Base-by-base conservation (phyloP, 2,797 vertebrate species). In the Antennarius maculatus region DNA sequence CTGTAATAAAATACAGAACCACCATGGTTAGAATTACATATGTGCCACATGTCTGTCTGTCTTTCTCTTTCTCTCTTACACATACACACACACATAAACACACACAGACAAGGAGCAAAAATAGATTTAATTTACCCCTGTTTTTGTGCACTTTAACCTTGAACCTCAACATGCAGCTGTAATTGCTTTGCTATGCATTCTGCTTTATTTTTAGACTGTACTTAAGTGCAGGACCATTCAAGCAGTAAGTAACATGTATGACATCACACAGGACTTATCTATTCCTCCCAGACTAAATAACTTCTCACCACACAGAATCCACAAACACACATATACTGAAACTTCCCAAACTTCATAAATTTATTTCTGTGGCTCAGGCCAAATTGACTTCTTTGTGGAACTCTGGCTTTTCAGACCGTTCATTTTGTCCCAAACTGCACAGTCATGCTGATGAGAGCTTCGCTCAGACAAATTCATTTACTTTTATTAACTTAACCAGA, bases 141-240 rank as follows among this genome's bases (percentile, higher is more conserved):
- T 8, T 5, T 34, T 34, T 34, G 31, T 8, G 31, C 23, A 23
- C 23, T 23, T 23, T 34, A 34, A 8, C 5, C 5, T 8, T 9
- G 48, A 42, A 10, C 27, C 17, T 14, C 10, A 15, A 10, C 4
- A 2, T 13, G 52, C n/a, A 14, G 17, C 27, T 37, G 10, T 11
- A 14, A 4, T 15, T 18, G 47, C 47, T 37, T 42, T 31, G 13
- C 58, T 15, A 1, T 11, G n/a, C 2, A 11, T 31, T 15, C 29
- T 28, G 42, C 41, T 49, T 7, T 65, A 61, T 73, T 73, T 57
- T 49, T 56, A 49, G 23, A 41, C 34, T 7, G n/a, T 34, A 8
- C 8, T 34, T 5, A 6, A 34, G 2, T 34, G 31, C 8, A 34
- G 31, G 3, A 34, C 31, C 31, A 6, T 5, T 34, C 5, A 8